Evolutionary conservation across 2,888 invertebrate genomes (phyloP).

Genomic region (Apotomis turbidana): DNA sequence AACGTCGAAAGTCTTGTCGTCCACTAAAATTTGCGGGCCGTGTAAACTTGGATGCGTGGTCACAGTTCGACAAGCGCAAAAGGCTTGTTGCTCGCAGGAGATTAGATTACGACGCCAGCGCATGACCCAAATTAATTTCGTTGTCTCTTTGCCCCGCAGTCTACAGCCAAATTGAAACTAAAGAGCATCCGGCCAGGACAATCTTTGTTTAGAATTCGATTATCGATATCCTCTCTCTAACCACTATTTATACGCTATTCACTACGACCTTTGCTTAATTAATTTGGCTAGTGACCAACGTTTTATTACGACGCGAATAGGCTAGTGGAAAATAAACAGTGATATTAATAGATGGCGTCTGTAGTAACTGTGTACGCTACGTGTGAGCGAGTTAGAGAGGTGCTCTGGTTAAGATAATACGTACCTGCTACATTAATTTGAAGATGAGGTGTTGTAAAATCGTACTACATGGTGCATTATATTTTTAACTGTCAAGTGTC

Average conservation of each 20-base stretch:
- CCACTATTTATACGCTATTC: conserved; percentile 50
- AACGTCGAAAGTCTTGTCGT: background rate
- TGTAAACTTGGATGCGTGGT: conserved; percentile 39
- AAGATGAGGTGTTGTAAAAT: too few species aligned
- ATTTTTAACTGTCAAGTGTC: too few species aligned
- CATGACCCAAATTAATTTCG: conserved; percentile 80
- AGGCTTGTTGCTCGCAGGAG: conserved; percentile 58
- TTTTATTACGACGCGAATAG: conserved; percentile 36
- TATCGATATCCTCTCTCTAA: conserved; percentile 61
- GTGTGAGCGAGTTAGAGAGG: too few species aligned
- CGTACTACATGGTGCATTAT: too few species aligned
- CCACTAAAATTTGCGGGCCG: conserved; percentile 6
- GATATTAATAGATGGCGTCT: conserved; percentile 23
- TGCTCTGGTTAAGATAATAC: background rate
- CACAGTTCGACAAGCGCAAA: conserved; percentile 53
- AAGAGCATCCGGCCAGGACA: conserved; percentile 68
- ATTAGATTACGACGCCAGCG: conserved; percentile 75
- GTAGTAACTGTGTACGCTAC: conserved; percentile 10
- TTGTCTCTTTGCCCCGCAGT: conserved; percentile 72
- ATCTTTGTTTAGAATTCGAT: conserved; percentile 73
- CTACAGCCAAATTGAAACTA: conserved; percentile 63
- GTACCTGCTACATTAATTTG: background rate
- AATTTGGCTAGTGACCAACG: conserved; percentile 40
- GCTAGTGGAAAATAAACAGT: conserved; percentile 29
- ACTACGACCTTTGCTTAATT: conserved; percentile 42